A percentile compares a stretch with the other conserved stretches of the same genome.
Conservation (phyloP, 2,888 invertebrate species). For the Biston betularia region DNA sequence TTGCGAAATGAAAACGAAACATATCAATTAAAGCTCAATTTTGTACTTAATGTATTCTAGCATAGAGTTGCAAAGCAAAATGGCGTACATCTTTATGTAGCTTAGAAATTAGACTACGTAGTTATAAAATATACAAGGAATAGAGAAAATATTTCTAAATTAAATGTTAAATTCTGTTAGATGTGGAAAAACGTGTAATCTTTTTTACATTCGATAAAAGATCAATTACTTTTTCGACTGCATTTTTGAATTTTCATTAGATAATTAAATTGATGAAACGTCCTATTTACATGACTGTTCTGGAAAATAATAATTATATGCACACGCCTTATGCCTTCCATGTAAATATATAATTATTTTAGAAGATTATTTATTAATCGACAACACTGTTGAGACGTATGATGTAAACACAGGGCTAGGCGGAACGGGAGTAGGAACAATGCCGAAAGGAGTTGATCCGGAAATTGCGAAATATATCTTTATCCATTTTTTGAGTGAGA, state of each 20-base stretch:
- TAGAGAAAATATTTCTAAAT: constrained; percentile 45
- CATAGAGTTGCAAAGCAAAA: constrained; percentile 76
- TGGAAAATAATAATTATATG: constrained; percentile 47
- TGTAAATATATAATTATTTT: constrained; percentile 71
- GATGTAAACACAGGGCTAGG: constrained; percentile 33
- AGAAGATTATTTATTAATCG: constrained; percentile 23
- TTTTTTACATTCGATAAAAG: constrained; percentile 39
- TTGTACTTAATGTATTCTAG: constrained; percentile 83
- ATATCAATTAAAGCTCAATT: constrained; percentile 84
- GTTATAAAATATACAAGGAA: constrained; percentile 47
- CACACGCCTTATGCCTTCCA: constrained; percentile 79
- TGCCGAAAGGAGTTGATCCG: no score
- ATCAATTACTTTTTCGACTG: constrained; percentile 41
- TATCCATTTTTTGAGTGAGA: no score
- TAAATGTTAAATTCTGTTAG: constrained; percentile 44
- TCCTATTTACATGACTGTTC: constrained; percentile 48
- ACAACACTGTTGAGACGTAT: constrained; percentile 37
- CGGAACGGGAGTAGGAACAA: no score
- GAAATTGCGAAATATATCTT: no score
- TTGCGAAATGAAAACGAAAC: constrained; percentile 66
- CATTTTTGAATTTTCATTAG: constrained; percentile 39
- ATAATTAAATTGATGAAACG: constrained; percentile 37
- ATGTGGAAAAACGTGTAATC: constrained; percentile 33
- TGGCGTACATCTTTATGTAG: constrained; percentile 73
- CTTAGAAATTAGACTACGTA: constrained; percentile 67